Conservation (phyloP, 1,140 invertebrate genomes). For the Atopsyche davidsoni region DNA sequence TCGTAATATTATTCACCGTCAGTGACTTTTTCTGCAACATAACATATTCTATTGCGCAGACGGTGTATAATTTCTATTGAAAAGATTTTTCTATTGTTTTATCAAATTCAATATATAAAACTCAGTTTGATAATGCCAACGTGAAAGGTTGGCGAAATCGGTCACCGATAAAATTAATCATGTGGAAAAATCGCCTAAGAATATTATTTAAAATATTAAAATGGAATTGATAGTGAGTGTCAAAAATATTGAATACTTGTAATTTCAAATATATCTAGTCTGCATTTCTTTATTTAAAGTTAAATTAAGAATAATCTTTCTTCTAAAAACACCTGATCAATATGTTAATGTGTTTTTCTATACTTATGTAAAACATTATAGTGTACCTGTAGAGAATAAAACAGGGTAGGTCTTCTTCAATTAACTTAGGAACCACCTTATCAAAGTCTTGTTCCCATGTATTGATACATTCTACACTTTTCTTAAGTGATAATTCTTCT, state of each 20-base stretch:
- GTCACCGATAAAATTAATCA: too few relatives aligned
- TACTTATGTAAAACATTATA: too few relatives aligned
- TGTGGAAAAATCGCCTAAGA: too few relatives aligned
- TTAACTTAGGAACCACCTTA: slow-evolving; percentile 64
- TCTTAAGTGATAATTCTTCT: slow-evolving; percentile 74
- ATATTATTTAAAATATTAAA: too few relatives aligned
- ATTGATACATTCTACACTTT: slow-evolving; percentile 59
- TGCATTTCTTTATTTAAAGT: neutral
- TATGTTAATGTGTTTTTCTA: slow-evolving; percentile 19
- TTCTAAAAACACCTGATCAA: neutral
- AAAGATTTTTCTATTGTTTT: too few relatives aligned
- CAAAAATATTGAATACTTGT: slow-evolving; percentile 1
- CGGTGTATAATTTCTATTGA: too few relatives aligned
- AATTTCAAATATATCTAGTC: neutral
- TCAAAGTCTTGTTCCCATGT: slow-evolving; percentile 89
- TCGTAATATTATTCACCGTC: too few relatives aligned
- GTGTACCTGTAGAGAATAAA: slow-evolving; percentile 82
- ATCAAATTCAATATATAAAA: slow-evolving; percentile 1
- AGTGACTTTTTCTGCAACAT: too few relatives aligned
- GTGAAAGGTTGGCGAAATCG: too few relatives aligned
- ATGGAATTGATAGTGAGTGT: slow-evolving; percentile 1
- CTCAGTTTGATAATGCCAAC: too few relatives aligned
- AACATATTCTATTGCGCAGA: too few relatives aligned
- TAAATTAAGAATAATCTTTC: neutral
- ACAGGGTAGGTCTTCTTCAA: slow-evolving; percentile 85